A percentile compares a stretch with the other conserved stretches of the same genome.
Evolutionary conservation across 2,888 invertebrate genomes (phyloP).

Genomic region (Anthophora plumipes): DNA sequence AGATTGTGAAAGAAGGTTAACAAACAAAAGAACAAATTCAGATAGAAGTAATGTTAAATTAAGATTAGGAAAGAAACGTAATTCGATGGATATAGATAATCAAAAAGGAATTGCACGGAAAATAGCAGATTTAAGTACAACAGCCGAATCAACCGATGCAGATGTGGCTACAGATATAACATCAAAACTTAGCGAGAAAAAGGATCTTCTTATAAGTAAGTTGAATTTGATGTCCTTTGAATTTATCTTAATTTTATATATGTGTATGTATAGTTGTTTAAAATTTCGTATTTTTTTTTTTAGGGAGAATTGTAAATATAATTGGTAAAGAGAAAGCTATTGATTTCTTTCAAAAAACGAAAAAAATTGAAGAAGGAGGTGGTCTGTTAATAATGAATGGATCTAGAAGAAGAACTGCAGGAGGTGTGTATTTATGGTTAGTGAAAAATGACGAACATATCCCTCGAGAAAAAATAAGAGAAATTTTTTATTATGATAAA

Average conservation of each 20-base stretch:
- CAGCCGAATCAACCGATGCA: conserved; percentile 85
- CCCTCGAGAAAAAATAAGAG: conserved; percentile 88
- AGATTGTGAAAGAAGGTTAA: conserved; percentile 79
- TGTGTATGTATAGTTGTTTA: neutral
- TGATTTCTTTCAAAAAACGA: conserved; percentile 92
- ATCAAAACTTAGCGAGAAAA: conserved; percentile 90
- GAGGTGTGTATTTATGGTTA: conserved; percentile 94
- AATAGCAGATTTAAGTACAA: conserved; percentile 87
- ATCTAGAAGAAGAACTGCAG: conserved; percentile 92
- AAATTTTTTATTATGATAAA: conserved; percentile 90
- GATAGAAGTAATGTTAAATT: conserved; percentile 87
- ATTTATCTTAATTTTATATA: neutral
- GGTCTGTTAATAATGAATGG: conserved; percentile 95
- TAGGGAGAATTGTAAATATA: conserved; percentile 89
- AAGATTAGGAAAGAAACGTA: conserved; percentile 86
- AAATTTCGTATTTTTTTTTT: conserved; percentile 24
- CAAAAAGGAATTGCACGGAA: conserved; percentile 86
- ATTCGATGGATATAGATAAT: conserved; percentile 84
- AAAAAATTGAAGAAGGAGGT: conserved; percentile 92
- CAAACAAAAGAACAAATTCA: conserved; percentile 87
- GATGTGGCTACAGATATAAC: conserved; percentile 90
- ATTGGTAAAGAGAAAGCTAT: conserved; percentile 91
- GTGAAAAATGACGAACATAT: conserved; percentile 90
- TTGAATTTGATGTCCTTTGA: conserved; percentile 46
- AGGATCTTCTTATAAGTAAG: conserved; percentile 90